These are phyloP conservation scores for Columba guinea DNA, from an alignment of 2,797 vertebrate genomes.

Conservation along the genomic window DNA sequence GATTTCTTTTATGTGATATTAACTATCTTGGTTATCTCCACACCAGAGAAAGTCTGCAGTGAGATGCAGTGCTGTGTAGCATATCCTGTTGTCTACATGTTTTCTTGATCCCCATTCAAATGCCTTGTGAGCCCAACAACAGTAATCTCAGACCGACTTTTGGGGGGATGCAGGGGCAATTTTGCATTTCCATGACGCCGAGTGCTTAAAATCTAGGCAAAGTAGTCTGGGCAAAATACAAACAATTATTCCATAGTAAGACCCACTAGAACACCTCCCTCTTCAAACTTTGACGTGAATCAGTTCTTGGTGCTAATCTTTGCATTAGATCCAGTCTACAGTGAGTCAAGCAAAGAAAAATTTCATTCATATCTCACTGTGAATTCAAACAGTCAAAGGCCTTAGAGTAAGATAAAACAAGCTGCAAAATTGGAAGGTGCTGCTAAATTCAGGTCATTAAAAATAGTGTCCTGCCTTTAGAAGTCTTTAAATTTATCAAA, in stretches of 20 bases:
- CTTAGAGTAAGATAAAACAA: neutral
- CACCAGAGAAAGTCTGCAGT: neutral
- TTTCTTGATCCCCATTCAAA: neutral
- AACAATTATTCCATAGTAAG: neutral
- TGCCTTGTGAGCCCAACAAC: neutral
- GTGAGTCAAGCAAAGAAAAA: neutral
- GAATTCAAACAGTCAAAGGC: neutral
- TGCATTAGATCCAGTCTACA: neutral
- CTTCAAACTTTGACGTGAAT: neutral
- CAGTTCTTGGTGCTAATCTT: neutral
- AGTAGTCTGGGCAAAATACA: neutral
- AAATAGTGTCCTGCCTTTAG: neutral
- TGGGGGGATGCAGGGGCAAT: neutral
- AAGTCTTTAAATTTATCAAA: neutral
- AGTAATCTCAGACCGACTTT: neutral
- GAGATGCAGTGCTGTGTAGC: neutral
- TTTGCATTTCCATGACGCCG: neutral
- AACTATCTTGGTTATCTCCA: neutral
- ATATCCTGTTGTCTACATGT: fast-evolving
- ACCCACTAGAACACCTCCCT: neutral
- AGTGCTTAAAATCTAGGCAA: neutral
- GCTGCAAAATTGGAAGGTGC: neutral
- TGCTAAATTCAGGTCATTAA: neutral
- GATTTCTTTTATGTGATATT: neutral
- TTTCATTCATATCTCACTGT: neutral